Base-by-base conservation (phyloP, 2,888 invertebrate species). In the Minunthozetes semirufus region DNA sequence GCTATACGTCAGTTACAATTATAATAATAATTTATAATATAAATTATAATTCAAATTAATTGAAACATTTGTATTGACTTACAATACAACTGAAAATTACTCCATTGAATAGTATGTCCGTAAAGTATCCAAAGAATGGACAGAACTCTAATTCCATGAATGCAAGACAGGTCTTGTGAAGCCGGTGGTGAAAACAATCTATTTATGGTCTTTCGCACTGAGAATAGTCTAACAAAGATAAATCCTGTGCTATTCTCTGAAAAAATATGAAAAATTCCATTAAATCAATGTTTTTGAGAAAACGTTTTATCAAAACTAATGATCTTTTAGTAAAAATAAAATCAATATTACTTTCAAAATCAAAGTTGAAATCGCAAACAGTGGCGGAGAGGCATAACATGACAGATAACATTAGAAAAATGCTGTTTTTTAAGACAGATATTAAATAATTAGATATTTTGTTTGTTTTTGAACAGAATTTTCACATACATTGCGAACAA, bases 101-200 rank as follows among this genome's bases (percentile, higher is more conserved):
- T 76, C 73, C 73, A 76, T n/a, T 27, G 33, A 25, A 75, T 33
- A 9, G 76, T 73, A 50, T 78, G 78, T 11, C 78, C 78, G 5
- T 75, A 61, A 2, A 78, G 70, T 61, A 78, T 78, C 77, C 77
- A 77, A 8, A 59, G n/a, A 33, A 78, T 77, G 15, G 76, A 76
- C 8, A 77, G 46, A 0, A 76, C 53, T 68, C 78, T 48, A 15
- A 78, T 71, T 11, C 78, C 78, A 46, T 78, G 75, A 22, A 78
- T 38, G 50, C 77, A 76, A 22, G 71, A 59, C n/a, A 78, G 59
- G 17, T 76, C 75, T 4, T 66, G 25, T 11, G 77, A 63, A 63
- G 68, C 50, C 13, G 61, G 53, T 19, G 66, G 53, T 8, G 72
- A 27, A 3, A 74, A n/a, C 66, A 71, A 42, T 8, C 42, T 29